A percentile compares a stretch with the other conserved stretches of the same genome.
phyloP scores from a whole-genome alignment of 1,140 invertebrate genomes.

The Meloidogyne chitwoodi region DNA sequence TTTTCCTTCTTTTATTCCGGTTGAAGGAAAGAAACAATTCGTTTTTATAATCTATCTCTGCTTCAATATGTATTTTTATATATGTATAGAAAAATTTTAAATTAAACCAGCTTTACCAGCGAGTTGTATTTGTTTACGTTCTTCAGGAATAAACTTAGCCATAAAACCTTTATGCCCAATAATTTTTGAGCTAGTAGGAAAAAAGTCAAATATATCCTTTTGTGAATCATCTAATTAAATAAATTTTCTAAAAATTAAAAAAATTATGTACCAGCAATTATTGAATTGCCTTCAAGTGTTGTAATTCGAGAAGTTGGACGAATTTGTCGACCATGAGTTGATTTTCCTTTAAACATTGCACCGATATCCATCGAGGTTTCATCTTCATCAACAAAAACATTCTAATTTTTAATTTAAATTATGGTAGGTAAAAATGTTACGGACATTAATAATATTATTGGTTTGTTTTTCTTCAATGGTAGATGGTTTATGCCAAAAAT shows the following conservation, averaged over 20 bases:
- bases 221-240: not conserved
- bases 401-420: slow-evolving; percentile 2
- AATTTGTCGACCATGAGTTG: not conserved
- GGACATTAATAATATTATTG: not conserved
- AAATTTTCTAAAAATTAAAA: not conserved
- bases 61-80: not conserved
- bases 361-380: slow-evolving; percentile 10
- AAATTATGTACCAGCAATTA: not conserved
- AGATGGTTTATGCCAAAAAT: not conserved
- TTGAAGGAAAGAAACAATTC: not conserved
- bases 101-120: slow-evolving; percentile 22
- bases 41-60: not conserved
- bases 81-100: not conserved
- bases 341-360: not conserved
- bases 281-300: not conserved
- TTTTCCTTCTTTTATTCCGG: slow-evolving; percentile 2
- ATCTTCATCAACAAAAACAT: not conserved
- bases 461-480: not conserved
- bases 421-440: not conserved
- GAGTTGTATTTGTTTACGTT: slow-evolving; percentile 6
- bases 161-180: slow-evolving; percentile 2
- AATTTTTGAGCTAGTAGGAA: not conserved
- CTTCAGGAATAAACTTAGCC: slow-evolving; percentile 4
- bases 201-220: not conserved
- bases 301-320: not conserved